Evolutionary conservation across 2,113 vertebrate species (phyloP).

Genomic region (Oxyruncus cristatus): DNA sequence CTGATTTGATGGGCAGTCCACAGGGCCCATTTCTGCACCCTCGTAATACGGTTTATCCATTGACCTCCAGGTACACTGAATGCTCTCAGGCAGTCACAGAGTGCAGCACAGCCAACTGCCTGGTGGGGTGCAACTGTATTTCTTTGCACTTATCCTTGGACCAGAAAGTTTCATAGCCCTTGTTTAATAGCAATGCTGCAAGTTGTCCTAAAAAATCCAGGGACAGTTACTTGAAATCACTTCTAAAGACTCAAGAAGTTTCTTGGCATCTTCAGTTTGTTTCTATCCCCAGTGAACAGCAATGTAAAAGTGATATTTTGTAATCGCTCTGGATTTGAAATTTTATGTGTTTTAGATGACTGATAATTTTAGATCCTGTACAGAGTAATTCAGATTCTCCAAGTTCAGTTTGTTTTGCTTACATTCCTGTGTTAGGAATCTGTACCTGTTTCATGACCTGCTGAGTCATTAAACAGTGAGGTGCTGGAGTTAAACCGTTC

Average conservation of each 20-base stretch:
- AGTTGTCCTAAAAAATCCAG: not conserved
- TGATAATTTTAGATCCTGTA: not conserved
- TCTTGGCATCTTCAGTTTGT: not conserved
- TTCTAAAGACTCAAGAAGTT: not conserved
- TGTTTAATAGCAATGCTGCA: not conserved
- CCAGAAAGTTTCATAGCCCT: not conserved
- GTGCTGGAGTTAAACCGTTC: not conserved
- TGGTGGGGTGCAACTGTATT: not conserved
- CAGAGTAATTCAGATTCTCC: not conserved
- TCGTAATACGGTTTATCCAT: not conserved
- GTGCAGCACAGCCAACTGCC: not conserved
- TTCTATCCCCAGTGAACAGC: not conserved
- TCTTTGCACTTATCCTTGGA: not conserved
- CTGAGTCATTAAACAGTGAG: not conserved
- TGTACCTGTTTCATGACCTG: not conserved
- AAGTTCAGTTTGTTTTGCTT: not conserved
- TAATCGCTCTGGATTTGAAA: not conserved
- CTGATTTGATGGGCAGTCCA: not conserved
- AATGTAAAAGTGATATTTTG: not conserved
- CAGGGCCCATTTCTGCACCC: not conserved
- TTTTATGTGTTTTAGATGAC: not conserved
- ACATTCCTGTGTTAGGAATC: not conserved
- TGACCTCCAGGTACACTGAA: not conserved
- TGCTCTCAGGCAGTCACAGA: not conserved
- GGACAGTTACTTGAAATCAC: not conserved